Evolutionary conservation across 2,113 vertebrate species (phyloP).

Genomic region (Burhinus bistriatus): DNA sequence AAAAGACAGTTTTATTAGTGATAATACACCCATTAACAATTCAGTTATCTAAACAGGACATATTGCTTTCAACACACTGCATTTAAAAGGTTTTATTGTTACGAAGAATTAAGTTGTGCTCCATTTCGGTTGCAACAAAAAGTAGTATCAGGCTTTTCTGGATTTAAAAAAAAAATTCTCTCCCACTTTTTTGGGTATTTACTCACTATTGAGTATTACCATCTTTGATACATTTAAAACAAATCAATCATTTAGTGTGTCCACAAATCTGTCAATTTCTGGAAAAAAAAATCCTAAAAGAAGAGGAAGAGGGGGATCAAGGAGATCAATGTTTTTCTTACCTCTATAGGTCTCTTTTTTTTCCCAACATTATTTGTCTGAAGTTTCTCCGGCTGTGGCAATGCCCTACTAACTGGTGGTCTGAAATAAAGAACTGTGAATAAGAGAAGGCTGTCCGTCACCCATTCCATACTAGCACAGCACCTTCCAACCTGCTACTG

Average conservation of each 20-base stretch:
- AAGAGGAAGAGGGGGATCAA: background rate
- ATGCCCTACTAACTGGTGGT: conserved; percentile 95
- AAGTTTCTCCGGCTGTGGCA: conserved; percentile 96
- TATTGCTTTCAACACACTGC: background rate
- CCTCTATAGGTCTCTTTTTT: conserved; percentile 97
- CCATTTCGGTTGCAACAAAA: background rate
- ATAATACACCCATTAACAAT: background rate
- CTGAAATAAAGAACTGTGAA: conserved; percentile 84
- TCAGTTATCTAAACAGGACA: background rate
- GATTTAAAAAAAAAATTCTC: background rate
- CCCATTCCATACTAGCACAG: conserved; percentile 63
- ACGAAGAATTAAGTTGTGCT: background rate
- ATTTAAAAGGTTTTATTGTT: background rate
- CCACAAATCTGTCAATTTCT: background rate
- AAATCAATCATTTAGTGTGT: background rate
- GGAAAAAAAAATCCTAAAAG: background rate
- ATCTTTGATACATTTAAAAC: background rate
- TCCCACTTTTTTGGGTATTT: background rate
- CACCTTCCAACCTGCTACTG: conserved; percentile 25
- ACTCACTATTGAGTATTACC: background rate
- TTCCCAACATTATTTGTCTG: conserved; percentile 98
- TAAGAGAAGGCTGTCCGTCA: conserved; percentile 70
- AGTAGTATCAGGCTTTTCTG: background rate
- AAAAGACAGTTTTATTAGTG: background rate
- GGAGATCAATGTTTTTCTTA: conserved; percentile 56